Base-by-base conservation (phyloP, 2,797 vertebrate genomes). In the Peromyscus attwateri region DNA sequence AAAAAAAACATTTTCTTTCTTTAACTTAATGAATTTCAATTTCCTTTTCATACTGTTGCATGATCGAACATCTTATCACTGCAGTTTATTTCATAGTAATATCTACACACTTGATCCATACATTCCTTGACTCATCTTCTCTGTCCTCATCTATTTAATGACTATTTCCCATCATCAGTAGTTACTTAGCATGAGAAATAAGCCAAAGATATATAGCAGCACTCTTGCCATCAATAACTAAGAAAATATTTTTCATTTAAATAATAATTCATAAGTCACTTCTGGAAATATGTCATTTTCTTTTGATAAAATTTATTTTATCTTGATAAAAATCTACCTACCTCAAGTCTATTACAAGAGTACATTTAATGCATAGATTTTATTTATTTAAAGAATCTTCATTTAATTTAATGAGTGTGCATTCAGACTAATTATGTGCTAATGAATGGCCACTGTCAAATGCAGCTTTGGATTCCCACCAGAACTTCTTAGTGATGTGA, bases 391-490 rank as follows among this genome's bases (percentile, higher is more conserved):
- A 94, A 37, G 29, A 11, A 19, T 25, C 75, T 19, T 91, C n/a
- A 23, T 23, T 29, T 17, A 43, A 60, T 55, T 84, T 52, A 52
- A 46, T 95, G 43, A 84, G 64, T 77, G 52, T 75, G 76, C 68
- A 71, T 55, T 91, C 43, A 83, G 34, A 80, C 92, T 92, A 71
- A 79, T 79, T 87, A 27, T 77, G 31, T 77, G 17, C 31, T 93
- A 73, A 62, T 87, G 43, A 80, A 62, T 91, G 49, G 31, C 37
- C 40, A 75, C 83, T 92, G 40, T 21, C 34, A 80, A 91, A 76
- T 89, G 19, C 25, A 89, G 34, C 62, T 60, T 77, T 79, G 10
- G 37, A 64, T 57, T 87, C 64, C 57, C 75, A 2, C 25, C 0
- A 17, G 10, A 13, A 52, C 46, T 71, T 37, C 6, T 7, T 3